Base-by-base conservation (phyloP, 1,140 invertebrate genomes). In the Pararge aegeria region DNA sequence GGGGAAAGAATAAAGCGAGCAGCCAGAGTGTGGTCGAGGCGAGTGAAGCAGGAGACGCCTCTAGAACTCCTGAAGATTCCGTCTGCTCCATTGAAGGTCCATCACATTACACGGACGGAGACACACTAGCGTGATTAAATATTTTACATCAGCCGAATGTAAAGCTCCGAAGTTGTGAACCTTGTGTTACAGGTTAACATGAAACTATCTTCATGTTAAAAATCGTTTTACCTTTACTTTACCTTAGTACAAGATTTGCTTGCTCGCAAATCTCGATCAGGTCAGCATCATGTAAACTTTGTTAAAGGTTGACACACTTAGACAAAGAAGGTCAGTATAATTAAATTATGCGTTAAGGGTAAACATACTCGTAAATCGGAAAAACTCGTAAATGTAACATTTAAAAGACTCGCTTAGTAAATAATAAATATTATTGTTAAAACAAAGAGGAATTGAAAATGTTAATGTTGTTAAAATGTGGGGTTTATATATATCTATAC, bases 71-170 rank as follows among this genome's bases (percentile, higher is more conserved):
- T 0, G 92, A 93, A 68, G 95, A 96, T 72, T 95, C 94, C 1
- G 93, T 95, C 12, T 95, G 94, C 77, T 95, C 94, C 63, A 92
- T 91, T 37, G 94, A 95, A 82, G 95, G 94, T 2, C 94, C 94
- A 15, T 90, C 88, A 13, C 88, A 89, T 64, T 87, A 87, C 76
- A 90, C 86, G 0, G 90, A 91, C 57, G 87, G 76, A 6, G 86
- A 89, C 49, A 70, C 60, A 16, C 55, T 55, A 42, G 62, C 60
- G 56, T 64, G 53, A 67, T 56, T 21, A 29, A 20, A 5, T 42
- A 16, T 5, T 21, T 24, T 16, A 18, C 38, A 24, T 7, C 3
- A 24, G 7, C 24, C 2, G 24, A 24, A 24, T 24, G 24, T 24
- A 24, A 24, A 24, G 7, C 7, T 24, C 3, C 7, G 24, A 2